phyloP scores from a whole-genome alignment of 2,797 vertebrate species.

The Taeniopygia guttata region DNA sequence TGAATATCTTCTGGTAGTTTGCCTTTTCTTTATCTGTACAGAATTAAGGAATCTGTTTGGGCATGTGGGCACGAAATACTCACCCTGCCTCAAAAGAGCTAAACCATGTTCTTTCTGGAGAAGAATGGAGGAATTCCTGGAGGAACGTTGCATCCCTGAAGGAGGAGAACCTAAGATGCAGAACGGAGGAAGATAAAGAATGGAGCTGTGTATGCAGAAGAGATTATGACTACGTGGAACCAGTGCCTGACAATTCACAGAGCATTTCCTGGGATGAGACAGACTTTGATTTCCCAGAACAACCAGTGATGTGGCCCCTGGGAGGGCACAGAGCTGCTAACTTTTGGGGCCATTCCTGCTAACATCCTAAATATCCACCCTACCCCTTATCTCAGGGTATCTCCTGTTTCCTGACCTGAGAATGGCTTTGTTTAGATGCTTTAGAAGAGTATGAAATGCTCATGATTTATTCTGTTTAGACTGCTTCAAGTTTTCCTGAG shows the following conservation, averaged over 20 bases:
- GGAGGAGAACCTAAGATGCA: neutral
- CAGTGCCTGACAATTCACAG: neutral
- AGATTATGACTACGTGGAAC: fast-evolving
- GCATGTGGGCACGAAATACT: neutral
- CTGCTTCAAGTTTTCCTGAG: neutral
- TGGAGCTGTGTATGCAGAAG: neutral
- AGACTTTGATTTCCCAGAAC: neutral
- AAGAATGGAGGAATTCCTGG: neutral
- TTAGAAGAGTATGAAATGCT: neutral
- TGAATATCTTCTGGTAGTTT: neutral
- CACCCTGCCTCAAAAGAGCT: neutral
- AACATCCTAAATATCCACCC: neutral
- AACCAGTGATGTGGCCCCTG: neutral
- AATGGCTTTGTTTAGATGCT: neutral
- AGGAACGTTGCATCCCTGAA: neutral
- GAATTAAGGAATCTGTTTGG: neutral
- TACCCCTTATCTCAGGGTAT: neutral
- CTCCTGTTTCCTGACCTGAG: neutral
- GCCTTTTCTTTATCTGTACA: neutral
- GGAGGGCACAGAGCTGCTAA: neutral
- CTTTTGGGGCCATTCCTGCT: neutral
- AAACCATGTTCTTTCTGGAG: neutral
- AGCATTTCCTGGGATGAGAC: neutral
- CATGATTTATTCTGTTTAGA: neutral
- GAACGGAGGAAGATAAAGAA: neutral